Conservation (phyloP, 1,140 invertebrate genomes). For the Melipona quadrifasciata region DNA sequence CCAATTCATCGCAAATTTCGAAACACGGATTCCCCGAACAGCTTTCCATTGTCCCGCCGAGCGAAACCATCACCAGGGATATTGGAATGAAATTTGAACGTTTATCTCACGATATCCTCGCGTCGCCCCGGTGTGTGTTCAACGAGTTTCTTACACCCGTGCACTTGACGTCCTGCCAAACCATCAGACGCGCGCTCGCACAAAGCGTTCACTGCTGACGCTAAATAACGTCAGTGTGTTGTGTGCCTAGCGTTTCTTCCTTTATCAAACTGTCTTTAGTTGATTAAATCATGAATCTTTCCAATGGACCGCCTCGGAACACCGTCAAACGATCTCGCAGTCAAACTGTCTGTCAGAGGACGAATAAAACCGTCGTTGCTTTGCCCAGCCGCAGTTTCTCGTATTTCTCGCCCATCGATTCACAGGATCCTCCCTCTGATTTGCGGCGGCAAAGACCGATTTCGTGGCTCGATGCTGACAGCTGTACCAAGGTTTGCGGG, state of each 20-base stretch:
- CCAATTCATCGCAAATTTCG: slow-evolving; percentile 7
- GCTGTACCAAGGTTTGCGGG: not conserved
- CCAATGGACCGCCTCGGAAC: no score
- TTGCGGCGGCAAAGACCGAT: not conserved
- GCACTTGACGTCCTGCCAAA: not conserved
- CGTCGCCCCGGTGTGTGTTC: not conserved
- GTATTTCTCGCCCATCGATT: not conserved
- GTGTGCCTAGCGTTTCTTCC: not conserved
- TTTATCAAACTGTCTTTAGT: not conserved
- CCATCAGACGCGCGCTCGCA: no score
- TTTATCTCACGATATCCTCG: not conserved
- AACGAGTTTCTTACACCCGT: not conserved
- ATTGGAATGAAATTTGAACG: slow-evolving; percentile 3
- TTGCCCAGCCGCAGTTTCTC: no score
- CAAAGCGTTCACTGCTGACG: not conserved
- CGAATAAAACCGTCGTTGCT: not conserved
- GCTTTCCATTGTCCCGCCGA: not conserved
- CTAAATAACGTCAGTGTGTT: not conserved
- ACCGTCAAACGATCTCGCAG: not conserved
- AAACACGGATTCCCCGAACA: not conserved
- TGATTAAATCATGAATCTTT: slow-evolving; percentile 19
- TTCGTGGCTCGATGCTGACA: no score
- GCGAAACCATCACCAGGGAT: no score
- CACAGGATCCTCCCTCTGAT: not conserved
- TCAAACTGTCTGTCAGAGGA: not conserved